Conservation (phyloP, 2,888 invertebrate species). For the Amphiduros pacificus region DNA sequence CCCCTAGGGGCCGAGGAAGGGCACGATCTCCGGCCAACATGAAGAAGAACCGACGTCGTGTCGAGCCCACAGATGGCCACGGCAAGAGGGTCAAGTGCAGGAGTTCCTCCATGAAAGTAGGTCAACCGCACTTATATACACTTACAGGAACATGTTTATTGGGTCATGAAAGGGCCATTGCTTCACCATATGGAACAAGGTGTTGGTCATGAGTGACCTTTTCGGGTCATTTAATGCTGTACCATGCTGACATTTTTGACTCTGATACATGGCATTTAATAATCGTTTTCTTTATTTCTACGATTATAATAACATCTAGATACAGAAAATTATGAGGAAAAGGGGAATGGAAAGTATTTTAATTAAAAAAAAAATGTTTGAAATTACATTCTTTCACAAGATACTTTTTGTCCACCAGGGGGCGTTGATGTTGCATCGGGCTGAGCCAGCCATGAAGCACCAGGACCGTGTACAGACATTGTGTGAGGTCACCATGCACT, state of each 20-base stretch:
- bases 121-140: too few species aligned
- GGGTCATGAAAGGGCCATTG: too few species aligned
- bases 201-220: too few species aligned
- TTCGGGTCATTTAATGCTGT: too few species aligned
- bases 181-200: too few species aligned
- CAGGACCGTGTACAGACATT: constrained; percentile 45
- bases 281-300: too few species aligned
- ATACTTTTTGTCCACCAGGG: not conserved
- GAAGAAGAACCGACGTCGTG: not conserved
- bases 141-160: too few species aligned
- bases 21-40: not conserved
- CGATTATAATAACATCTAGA: too few species aligned
- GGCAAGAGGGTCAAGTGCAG: not conserved
- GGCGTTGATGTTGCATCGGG: not conserved
- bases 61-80: constrained; percentile 8
- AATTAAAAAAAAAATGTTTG: not conserved
- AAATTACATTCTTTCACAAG: not conserved
- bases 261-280: too few species aligned
- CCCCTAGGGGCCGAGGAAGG: not conserved
- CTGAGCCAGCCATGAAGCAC: constrained; percentile 40
- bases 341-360: not conserved
- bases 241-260: too few species aligned
- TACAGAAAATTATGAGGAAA: not conserved
- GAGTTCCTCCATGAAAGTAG: not conserved
- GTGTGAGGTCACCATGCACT: constrained; percentile 53